Percentiles rank a stretch among this genome's conserved stretches.
Evolutionary conservation across 2,113 vertebrate species (phyloP).

Genomic region (Desmodus rotundus): DNA sequence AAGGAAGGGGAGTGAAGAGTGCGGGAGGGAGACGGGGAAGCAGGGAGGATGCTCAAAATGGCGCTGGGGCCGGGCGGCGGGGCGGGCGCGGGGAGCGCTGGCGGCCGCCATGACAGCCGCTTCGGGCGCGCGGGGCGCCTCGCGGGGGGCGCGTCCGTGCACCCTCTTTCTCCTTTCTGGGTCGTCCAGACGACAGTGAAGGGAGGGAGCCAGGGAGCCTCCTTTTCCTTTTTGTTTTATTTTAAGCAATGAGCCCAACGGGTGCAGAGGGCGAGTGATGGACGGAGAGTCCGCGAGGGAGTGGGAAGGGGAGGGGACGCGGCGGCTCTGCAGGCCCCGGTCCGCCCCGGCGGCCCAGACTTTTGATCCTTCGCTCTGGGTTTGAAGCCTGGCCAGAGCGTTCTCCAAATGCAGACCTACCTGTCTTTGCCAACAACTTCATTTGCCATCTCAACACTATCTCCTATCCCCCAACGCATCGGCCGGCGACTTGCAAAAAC

Average conservation of each 20-base stretch:
- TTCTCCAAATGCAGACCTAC: neutral
- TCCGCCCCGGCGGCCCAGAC: neutral
- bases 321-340: neutral
- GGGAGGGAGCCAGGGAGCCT: neutral
- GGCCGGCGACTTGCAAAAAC: neutral
- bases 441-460: neutral
- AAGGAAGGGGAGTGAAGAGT: neutral
- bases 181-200: neutral
- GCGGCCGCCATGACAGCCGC: conserved; percentile 62
- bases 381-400: neutral
- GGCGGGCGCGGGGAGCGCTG: neutral
- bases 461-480: neutral
- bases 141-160: neutral
- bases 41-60: conserved; percentile 83
- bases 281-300: neutral
- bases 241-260: neutral
- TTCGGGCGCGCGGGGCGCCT: neutral
- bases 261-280: neutral
- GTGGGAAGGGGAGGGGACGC: neutral
- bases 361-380: neutral
- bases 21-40: neutral
- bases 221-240: neutral
- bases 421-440: conserved; percentile 28
- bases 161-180: neutral
- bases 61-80: conserved; percentile 78